These are phyloP conservation scores for Melikaiella ostensackeni DNA, from an alignment of 2,888 invertebrate species.

Conservation along the genomic window DNA sequence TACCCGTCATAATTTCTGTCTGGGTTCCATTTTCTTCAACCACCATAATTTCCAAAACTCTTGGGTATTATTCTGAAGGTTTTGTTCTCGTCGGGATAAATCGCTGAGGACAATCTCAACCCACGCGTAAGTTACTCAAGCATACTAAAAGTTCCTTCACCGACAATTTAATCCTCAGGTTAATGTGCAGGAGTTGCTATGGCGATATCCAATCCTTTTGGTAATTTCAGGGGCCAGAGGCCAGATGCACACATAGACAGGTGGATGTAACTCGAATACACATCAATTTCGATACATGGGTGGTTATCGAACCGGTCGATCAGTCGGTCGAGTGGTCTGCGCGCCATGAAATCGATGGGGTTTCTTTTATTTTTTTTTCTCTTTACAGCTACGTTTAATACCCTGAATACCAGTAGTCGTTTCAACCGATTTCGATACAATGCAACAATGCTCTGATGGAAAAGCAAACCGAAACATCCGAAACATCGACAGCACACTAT, in stretches of 20 bases:
- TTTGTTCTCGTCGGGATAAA: background rate
- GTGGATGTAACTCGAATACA: slow-evolving; percentile 16
- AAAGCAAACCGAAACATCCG: slow-evolving; percentile 42
- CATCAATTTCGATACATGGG: slow-evolving; percentile 15
- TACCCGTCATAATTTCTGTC: no score
- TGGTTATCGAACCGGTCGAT: slow-evolving; percentile 43
- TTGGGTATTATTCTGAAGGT: background rate
- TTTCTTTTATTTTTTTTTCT: slow-evolving; percentile 9
- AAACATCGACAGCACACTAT: slow-evolving; percentile 27
- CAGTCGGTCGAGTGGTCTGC: slow-evolving; percentile 48
- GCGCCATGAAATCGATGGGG: slow-evolving; percentile 28
- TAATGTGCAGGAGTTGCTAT: slow-evolving; percentile 26
- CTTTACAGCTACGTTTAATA: slow-evolving; percentile 46
- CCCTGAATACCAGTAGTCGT: slow-evolving; percentile 41
- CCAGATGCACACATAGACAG: background rate
- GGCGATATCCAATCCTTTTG: slow-evolving; percentile 32
- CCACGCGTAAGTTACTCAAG: background rate
- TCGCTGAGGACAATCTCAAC: background rate
- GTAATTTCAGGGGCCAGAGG: slow-evolving; percentile 6
- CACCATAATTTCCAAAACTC: background rate
- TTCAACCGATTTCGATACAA: slow-evolving; percentile 41
- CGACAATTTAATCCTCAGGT: slow-evolving; percentile 29
- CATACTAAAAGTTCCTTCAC: slow-evolving; percentile 12
- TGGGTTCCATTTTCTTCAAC: background rate
- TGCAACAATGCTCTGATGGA: slow-evolving; percentile 19